phyloP scores from a whole-genome alignment of 1,140 invertebrate genomes.

The Psix sp. region DNA sequence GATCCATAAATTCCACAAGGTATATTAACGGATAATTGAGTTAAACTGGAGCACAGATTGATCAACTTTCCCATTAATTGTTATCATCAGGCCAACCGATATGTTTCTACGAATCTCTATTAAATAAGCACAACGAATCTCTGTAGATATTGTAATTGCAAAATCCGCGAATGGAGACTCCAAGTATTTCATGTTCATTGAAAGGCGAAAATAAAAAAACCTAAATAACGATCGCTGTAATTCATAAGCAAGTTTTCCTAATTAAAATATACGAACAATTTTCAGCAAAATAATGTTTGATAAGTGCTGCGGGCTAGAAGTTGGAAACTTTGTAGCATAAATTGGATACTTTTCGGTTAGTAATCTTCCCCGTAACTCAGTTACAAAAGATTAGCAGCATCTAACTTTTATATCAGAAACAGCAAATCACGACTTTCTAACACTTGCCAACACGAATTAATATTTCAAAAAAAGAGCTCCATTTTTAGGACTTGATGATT shows the following conservation, averaged over 20 bases:
- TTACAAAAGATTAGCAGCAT: constrained; percentile 36
- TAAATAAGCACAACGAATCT: constrained; percentile 8
- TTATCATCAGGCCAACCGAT: constrained; percentile 9
- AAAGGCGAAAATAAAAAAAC: constrained; percentile 18
- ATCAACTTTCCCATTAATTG: constrained; percentile 27
- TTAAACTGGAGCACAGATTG: constrained; percentile 24
- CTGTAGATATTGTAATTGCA: neutral
- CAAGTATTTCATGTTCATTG: constrained; percentile 1
- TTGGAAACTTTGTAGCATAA: constrained; percentile 25
- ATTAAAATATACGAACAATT: constrained; percentile 33
- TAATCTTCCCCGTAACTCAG: constrained; percentile 28
- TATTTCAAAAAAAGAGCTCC: too few relatives aligned
- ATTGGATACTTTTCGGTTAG: constrained; percentile 42
- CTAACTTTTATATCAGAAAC: constrained; percentile 24
- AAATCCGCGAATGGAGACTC: constrained; percentile 12
- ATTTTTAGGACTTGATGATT: too few relatives aligned
- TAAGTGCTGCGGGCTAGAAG: constrained; percentile 12
- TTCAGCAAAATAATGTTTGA: constrained; percentile 12
- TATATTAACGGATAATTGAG: constrained; percentile 6
- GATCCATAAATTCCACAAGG: constrained; percentile 2
- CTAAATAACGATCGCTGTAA: constrained; percentile 9
- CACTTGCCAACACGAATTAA: too few relatives aligned
- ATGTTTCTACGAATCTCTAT: constrained; percentile 13
- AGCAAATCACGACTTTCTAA: constrained; percentile 6
- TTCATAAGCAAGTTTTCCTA: constrained; percentile 29